These are phyloP conservation scores for Rhagonycha fulva DNA, from an alignment of 2,888 invertebrate species.

Conservation along the genomic window DNA sequence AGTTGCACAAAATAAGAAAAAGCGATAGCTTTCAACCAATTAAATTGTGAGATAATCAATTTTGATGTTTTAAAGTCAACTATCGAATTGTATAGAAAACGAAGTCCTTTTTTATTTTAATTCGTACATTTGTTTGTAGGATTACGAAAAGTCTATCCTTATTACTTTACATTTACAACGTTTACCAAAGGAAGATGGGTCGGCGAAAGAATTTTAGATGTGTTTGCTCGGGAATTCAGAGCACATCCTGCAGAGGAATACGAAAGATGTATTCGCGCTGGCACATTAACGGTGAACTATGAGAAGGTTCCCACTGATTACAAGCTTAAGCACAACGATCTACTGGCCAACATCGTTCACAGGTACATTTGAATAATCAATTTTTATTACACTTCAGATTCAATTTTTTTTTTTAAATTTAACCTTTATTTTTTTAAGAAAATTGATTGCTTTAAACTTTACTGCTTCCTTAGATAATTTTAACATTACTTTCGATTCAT, in stretches of 20 bases:
- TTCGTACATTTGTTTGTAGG: conserved; percentile 62
- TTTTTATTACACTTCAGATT: conserved; percentile 5
- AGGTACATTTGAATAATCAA: conserved; percentile 63
- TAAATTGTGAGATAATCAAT: background rate
- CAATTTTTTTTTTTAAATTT: conserved; percentile 7
- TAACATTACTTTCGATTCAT: background rate
- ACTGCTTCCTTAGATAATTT: background rate
- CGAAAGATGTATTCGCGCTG: conserved; percentile 87
- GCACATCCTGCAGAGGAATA: conserved; percentile 94
- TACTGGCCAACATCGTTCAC: conserved; percentile 91
- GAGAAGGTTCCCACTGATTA: conserved; percentile 90
- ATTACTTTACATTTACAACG: conserved; percentile 95
- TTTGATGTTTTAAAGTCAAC: background rate
- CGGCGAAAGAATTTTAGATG: conserved; percentile 88
- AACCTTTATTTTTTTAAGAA: background rate
- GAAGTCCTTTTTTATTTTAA: background rate
- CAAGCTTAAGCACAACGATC: conserved; percentile 89
- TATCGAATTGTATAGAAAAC: background rate
- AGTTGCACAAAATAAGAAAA: too few species aligned
- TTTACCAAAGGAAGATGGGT: conserved; percentile 97
- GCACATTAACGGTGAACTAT: conserved; percentile 92
- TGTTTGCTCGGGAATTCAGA: conserved; percentile 90
- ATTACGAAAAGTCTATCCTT: conserved; percentile 94
- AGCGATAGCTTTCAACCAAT: too few species aligned
- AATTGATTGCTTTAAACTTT: background rate